Evolutionary conservation across 2,797 vertebrate species (phyloP), one percentile per base, ranked within the genome.

Genomic region (Alauda arvensis): DNA sequence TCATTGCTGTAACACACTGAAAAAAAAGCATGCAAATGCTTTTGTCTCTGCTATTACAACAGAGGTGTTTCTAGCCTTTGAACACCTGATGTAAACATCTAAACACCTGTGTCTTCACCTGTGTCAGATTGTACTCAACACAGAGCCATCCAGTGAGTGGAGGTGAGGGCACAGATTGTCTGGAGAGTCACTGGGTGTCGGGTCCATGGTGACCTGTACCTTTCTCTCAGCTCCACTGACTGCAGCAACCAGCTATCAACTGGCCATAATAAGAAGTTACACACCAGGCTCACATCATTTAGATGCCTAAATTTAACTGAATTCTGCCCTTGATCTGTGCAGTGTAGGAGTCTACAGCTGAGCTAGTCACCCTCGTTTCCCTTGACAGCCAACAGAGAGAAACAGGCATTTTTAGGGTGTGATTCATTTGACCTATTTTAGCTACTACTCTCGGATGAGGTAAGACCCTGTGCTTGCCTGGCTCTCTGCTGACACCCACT

Each of bases 401-500:
- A 93, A 85, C 20, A 85, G 87, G 80, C 92, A 89, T 92, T 93
- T 95, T 95, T 91, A 94, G 91, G 87, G 85, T 91, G 92, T 95
- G 94, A 95, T 85, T 94, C 93, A 93, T 78, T 93, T 95, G 94
- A 95, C 94, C 94, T 94, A 95, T 95, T 95, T 95, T 95, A 92
- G 87, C 80, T 93, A 43, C 92, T 87, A 87, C 93, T 91, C 89
- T 46, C 11, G 83, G 77, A 92, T 92, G 94, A 95, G 87, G 87
- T 90, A 94, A 85, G 91, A 60, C 70, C 66, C 42, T 62, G 66
- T 56, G 89, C 76, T 90, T 56, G 67, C 68, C 83, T 91, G 66
- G 91, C 92, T 94, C 92, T 92, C 85, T 94, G 74, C 90, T 94
- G 92, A 94, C 93, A 92, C 93, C 93, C 92, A 76, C 89, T 81